Base-by-base conservation (phyloP, 2,113 vertebrate species). In the Guaruba guarouba region DNA sequence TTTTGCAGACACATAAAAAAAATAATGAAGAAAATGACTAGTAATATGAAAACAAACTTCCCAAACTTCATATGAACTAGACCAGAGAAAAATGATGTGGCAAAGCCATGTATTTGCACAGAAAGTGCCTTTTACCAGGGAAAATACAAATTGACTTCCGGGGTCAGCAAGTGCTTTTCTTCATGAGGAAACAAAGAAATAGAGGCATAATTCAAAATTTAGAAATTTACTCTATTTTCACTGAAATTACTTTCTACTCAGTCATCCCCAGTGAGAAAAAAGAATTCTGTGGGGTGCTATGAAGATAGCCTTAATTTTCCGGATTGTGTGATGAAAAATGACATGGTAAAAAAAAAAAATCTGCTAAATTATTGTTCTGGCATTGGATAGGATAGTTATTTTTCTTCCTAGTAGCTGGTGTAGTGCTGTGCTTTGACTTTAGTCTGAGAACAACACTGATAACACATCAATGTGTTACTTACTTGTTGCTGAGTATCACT, bases 211-310 rank as follows among this genome's bases (percentile, higher is more conserved):
- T 9, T n/a, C 1, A 28, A 62, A 75, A 79, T 46, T 17, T 13
- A 31, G 23, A 29, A 5, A 29, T 4, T 33, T 10, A 33, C 5
- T 9, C 48, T 20, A 29, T 67, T 41, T 44, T n/a, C 17, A 43
- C 10, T 20, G 35, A 80, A 79, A 57, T 55, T 49, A 2, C 2
- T 13, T 63, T 55, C 13, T 39, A 37, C 46, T 83, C 11, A 43
- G 12, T 13, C 69, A 74, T 8, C 1, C 0, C 3, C 5, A 22
- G 4, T 7, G 17, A 66, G 12, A 52, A 86, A 69, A 84, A 15
- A 7, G 3, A 18, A 10, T 31, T 51, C 2, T 73, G 3, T 25
- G 9, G 4, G 6, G 11, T 61, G 3, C 2, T 2, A 29, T 64
- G 48, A 68, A 73, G 1, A 12, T 44, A 25, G 2, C 2, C 17